Conservation (phyloP, 2,113 vertebrate genomes). For the Megalops atlanticus region DNA sequence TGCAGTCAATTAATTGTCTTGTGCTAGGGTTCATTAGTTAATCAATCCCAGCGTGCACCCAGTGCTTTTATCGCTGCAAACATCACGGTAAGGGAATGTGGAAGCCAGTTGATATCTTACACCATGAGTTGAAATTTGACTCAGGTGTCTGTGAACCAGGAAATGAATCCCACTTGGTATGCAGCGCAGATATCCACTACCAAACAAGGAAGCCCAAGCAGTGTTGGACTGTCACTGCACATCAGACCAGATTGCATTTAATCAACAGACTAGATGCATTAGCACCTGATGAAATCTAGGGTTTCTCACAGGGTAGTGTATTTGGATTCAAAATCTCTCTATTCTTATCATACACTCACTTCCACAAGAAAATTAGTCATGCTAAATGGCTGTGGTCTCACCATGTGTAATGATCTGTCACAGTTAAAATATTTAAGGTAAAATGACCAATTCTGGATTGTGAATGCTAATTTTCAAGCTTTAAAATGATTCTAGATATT, state of each 20-base stretch:
- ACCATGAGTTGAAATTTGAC: conserved; percentile 5
- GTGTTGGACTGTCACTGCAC: background rate
- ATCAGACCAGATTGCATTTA: background rate
- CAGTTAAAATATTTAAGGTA: no score
- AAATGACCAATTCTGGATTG: no score
- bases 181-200: conserved; percentile 4
- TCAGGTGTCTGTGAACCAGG: conserved; percentile 23
- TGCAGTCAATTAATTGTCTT: conserved; percentile 1
- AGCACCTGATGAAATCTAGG: background rate
- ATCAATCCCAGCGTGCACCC: conserved; percentile 19
- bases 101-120: conserved; percentile 19
- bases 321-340: no score
- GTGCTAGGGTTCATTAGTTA: conserved; percentile 28
- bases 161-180: conserved; percentile 26
- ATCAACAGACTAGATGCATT: no score
- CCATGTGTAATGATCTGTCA: no score
- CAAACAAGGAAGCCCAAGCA: background rate
- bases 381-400: no score
- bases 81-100: conserved; percentile 6
- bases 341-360: no score
- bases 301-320: background rate
- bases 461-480: no score
- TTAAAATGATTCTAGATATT: no score
- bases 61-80: conserved; percentile 10
- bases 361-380: no score